These are phyloP conservation scores for Clinocottus analis DNA, from an alignment of 2,113 vertebrate genomes.

Conservation along the genomic window DNA sequence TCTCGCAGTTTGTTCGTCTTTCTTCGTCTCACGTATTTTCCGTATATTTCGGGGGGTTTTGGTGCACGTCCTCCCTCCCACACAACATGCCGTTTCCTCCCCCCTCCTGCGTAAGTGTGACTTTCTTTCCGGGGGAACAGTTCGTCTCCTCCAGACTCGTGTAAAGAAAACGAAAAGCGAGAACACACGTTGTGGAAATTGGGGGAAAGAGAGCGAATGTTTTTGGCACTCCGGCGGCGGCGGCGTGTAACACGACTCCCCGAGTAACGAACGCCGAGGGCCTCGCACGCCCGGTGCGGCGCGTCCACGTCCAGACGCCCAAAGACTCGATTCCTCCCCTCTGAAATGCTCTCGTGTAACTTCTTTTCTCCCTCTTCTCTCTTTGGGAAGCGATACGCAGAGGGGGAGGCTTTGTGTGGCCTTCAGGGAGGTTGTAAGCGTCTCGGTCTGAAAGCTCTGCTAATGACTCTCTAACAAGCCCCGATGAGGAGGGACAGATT, in stretches of 20 bases:
- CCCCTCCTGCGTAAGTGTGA: neutral
- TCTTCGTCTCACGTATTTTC: too few species aligned
- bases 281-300: neutral
- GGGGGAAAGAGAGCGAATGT: neutral
- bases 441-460: slow-evolving; percentile 67
- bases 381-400: slow-evolving; percentile 29
- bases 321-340: slow-evolving; percentile 26
- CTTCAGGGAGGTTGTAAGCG: slow-evolving; percentile 61
- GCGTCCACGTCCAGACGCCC: neutral
- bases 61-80: too few species aligned
- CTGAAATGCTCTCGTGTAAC: slow-evolving; percentile 23
- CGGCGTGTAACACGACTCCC: slow-evolving; percentile 33
- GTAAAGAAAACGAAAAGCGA: neutral
- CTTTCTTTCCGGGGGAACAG: accelerated
- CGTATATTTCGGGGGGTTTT: too few species aligned
- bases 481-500: slow-evolving; percentile 67
- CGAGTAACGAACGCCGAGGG: slow-evolving; percentile 15
- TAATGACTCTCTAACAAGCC: slow-evolving; percentile 75
- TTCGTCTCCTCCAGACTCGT: neutral
- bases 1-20: too few species aligned
- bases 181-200: neutral
- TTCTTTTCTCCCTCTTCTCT: too few species aligned
- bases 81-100: neutral
- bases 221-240: slow-evolving; percentile 4
- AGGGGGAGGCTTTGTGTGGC: neutral